Conservation (phyloP, 2,888 invertebrate species). For the Amphipoea oculea region DNA sequence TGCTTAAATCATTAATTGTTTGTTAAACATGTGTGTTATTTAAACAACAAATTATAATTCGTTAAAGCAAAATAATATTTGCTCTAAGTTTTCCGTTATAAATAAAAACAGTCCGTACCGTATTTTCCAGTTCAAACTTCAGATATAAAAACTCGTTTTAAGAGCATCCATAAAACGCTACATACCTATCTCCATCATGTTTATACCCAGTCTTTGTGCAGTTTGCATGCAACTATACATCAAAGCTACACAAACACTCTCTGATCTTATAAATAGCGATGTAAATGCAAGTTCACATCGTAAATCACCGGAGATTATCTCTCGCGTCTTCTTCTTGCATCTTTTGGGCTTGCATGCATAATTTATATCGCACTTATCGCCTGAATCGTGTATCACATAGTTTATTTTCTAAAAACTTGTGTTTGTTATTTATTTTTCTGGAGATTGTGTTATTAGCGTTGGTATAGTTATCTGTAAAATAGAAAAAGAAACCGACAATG, state of each 20-base stretch:
- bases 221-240: slow-evolving; percentile 59
- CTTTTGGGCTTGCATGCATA: slow-evolving; percentile 85
- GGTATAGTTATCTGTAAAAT: no score
- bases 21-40: not conserved
- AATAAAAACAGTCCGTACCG: not conserved
- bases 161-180: slow-evolving; percentile 35
- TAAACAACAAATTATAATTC: not conserved
- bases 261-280: slow-evolving; percentile 67
- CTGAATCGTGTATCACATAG: slow-evolving; percentile 70
- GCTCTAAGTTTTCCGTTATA: not conserved
- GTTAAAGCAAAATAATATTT: not conserved
- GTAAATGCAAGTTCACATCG: slow-evolving; percentile 85
- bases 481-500: not conserved
- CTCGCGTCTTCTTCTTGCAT: slow-evolving; percentile 82
- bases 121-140: slow-evolving; percentile 30
- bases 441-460: slow-evolving; percentile 1
- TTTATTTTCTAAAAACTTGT: slow-evolving; percentile 52
- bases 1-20: not conserved
- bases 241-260: slow-evolving; percentile 53
- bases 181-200: slow-evolving; percentile 49
- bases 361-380: slow-evolving; percentile 80
- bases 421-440: slow-evolving; percentile 28
- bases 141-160: slow-evolving; percentile 33
- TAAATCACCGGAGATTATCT: slow-evolving; percentile 89
- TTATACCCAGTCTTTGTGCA: slow-evolving; percentile 41